Base-by-base conservation (phyloP, 2,113 vertebrate species). In the Cephalopterus ornatus region DNA sequence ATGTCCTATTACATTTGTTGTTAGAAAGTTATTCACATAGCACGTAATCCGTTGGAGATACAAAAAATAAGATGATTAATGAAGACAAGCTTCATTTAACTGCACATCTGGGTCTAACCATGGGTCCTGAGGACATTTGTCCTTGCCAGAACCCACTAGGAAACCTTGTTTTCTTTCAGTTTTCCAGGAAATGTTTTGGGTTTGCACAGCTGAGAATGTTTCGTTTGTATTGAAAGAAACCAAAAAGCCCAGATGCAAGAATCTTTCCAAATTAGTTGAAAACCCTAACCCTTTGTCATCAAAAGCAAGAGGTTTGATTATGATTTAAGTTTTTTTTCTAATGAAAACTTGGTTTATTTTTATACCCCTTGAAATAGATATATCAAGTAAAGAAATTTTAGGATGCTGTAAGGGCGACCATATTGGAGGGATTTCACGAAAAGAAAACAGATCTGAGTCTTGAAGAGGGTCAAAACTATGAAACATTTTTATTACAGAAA, bases 371-470 rank as follows among this genome's bases (percentile, higher is more conserved):
- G 49, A 58, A 70, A 52, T 61, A 80, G 5, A 3, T 33, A 27
- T 4, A 2, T 80, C 11, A 77, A 44, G 15, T 58, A 63, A 71
- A 75, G 56, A 68, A 46, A 71, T 56, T 17, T 5, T 1, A 6
- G 16, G 5, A 18, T 65, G 30, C 11, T 59, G 1, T 33, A 88
- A 66, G 3, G 85, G 19, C 13, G 74, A 15, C 5, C 22, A 4
- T 20, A 19, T 23, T 33, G 35, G 21, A 72, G 10, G 37, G 4
- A 37, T 83, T 75, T 71, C 7, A 53, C 46, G 35, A 78, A 14
- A 27, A 37, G 28, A 58, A 42, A 74, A 37, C 35, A 46, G 2
- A 37, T 21, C 11, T 0, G 0, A 32, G 8, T 63, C 35, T 61
- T 41, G 21, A 86, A 61, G 11, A 79, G 30, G 33, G 24, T 47